Conservation (phyloP, 2,888 invertebrate species). For the Byasa hedistus region DNA sequence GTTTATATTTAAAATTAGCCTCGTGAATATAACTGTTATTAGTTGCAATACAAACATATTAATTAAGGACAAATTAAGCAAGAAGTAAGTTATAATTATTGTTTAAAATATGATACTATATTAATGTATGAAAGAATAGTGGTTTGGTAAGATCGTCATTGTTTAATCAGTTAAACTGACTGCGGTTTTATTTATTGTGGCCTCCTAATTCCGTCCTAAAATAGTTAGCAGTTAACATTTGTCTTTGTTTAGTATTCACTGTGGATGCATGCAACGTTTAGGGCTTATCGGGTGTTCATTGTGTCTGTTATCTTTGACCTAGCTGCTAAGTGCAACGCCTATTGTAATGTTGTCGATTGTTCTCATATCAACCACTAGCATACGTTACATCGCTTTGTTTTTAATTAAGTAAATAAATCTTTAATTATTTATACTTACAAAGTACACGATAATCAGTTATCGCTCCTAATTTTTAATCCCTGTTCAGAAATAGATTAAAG, state of each 20-base stretch:
- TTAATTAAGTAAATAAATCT: slow-evolving; percentile 1
- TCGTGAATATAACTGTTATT: too few relatives aligned
- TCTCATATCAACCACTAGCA: background rate
- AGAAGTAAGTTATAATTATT: too few relatives aligned
- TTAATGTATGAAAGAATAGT: too few relatives aligned
- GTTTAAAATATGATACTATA: too few relatives aligned
- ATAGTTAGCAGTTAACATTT: background rate
- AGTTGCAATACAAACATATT: too few relatives aligned
- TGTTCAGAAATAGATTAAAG: too few relatives aligned
- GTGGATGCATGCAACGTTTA: background rate
- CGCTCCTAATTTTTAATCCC: too few relatives aligned
- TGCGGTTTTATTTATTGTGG: background rate
- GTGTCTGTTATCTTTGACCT: slow-evolving; percentile 15
- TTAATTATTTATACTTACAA: background rate
- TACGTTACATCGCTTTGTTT: slow-evolving; percentile 9
- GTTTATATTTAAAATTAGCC: too few relatives aligned
- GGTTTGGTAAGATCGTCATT: too few relatives aligned
- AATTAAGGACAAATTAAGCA: too few relatives aligned
- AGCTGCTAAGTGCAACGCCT: slow-evolving; percentile 11
- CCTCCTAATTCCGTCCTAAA: background rate
- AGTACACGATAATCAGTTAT: too few relatives aligned
- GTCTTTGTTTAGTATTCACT: background rate
- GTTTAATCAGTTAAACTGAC: too few relatives aligned
- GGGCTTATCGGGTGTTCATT: slow-evolving; percentile 10
- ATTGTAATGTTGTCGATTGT: slow-evolving; percentile 16